Percentiles rank a stretch among this genome's conserved stretches.
These are phyloP conservation scores for Chamaetylas fuelleborni DNA, from an alignment of 2,113 vertebrate species.

Conservation along the genomic window DNA sequence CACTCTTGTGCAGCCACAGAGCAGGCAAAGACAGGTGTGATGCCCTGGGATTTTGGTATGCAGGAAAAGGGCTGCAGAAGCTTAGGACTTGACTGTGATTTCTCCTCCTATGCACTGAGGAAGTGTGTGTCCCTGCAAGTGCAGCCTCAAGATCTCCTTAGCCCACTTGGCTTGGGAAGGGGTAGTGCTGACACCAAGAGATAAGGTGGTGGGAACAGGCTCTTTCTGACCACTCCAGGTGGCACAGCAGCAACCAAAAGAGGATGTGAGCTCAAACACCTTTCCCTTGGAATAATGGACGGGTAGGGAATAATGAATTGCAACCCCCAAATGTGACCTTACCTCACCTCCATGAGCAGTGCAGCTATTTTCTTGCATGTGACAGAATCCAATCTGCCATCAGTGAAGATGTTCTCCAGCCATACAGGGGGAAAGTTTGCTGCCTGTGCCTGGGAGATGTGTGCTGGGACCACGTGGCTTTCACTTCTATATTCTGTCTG, in stretches of 20 bases:
- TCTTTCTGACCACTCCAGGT: not conserved
- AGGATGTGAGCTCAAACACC: not conserved
- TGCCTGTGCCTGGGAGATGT: not conserved
- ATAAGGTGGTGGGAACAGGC: not conserved
- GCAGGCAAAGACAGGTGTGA: not conserved
- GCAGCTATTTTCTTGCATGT: not conserved
- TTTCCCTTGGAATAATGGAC: not conserved
- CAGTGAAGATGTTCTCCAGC: not conserved
- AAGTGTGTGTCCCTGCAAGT: not conserved
- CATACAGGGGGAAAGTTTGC: not conserved
- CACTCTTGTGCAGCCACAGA: accelerated
- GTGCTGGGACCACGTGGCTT: not conserved
- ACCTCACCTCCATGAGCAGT: not conserved
- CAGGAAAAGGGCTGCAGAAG: not conserved
- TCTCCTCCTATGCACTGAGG: not conserved
- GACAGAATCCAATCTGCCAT: not conserved
- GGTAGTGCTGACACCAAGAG: not conserved
- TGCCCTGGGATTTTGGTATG: not conserved
- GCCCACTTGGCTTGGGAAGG: not conserved
- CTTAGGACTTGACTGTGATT: not conserved
- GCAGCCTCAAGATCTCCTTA: accelerated
- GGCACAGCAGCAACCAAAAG: not conserved
- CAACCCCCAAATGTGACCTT: not conserved
- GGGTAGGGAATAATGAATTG: not conserved
- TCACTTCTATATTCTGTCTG: not conserved